Evolutionary conservation across 2,797 vertebrate species (phyloP).

Genomic region (Steatocranus sp.): DNA sequence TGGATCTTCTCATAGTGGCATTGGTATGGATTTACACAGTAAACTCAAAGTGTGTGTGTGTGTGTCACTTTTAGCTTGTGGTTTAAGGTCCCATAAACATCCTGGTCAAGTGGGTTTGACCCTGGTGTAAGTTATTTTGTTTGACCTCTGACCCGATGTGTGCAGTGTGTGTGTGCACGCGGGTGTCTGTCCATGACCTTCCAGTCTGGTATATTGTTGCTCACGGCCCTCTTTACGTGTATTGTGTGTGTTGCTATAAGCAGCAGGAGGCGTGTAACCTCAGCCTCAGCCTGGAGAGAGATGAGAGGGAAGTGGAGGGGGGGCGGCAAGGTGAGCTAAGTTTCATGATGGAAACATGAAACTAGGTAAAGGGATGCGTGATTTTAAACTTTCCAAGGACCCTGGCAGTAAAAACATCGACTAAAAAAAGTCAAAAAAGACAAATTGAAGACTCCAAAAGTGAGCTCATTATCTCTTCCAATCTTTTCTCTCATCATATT

Average conservation of each 20-base stretch:
- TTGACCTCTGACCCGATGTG: slow-evolving; percentile 42
- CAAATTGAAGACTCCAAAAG: background rate
- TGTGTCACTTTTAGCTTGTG: background rate
- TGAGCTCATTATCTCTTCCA: background rate
- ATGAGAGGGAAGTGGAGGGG: slow-evolving; percentile 10
- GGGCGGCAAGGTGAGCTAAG: slow-evolving; percentile 8
- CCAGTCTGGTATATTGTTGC: slow-evolving; percentile 10
- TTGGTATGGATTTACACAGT: background rate
- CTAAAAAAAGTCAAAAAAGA: background rate
- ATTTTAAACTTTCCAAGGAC: background rate
- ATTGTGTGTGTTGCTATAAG: background rate
- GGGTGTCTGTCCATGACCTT: slow-evolving; percentile 45
- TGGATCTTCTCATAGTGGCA: background rate
- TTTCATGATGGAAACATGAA: slow-evolving; percentile 4
- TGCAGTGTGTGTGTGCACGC: slow-evolving; percentile 4
- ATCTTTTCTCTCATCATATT: background rate
- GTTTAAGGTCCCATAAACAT: slow-evolving; percentile 63
- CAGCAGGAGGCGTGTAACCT: slow-evolving; percentile 26
- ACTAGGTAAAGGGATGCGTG: background rate
- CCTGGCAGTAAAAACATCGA: background rate
- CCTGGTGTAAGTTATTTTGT: slow-evolving; percentile 54
- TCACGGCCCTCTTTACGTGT: background rate
- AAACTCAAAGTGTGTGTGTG: slow-evolving; percentile 2
- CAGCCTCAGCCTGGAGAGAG: slow-evolving; percentile 12
- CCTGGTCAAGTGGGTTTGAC: slow-evolving; percentile 63